phyloP scores from a whole-genome alignment of 2,113 vertebrate species.

The Dermatemys mawii region DNA sequence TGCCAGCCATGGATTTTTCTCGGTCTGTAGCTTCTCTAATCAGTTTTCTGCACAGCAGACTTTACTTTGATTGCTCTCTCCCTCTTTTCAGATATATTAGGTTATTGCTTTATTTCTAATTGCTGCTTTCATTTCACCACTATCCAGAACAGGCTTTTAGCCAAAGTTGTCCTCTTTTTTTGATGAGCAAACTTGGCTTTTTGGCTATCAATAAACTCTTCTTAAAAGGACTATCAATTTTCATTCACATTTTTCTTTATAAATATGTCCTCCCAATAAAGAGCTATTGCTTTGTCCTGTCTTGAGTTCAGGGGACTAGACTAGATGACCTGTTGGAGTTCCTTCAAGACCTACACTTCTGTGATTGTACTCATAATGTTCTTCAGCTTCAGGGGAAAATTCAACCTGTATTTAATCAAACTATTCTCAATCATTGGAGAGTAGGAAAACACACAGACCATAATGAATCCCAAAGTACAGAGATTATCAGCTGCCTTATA shows the following conservation, averaged over 20 bases:
- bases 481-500: neutral
- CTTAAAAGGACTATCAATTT: too few species aligned
- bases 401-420: neutral
- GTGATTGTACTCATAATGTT: too few species aligned
- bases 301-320: too few species aligned
- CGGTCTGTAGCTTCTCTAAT: neutral
- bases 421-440: neutral
- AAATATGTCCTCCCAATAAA: too few species aligned
- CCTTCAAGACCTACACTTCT: too few species aligned
- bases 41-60: neutral
- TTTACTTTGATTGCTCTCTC: neutral
- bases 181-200: too few species aligned
- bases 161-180: neutral
- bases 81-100: neutral
- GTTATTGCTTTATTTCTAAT: neutral
- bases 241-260: too few species aligned
- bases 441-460: neutral
- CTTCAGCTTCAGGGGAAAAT: too few species aligned
- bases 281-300: too few species aligned
- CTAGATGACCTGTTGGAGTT: too few species aligned
- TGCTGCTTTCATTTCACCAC: neutral
- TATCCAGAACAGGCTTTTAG: neutral
- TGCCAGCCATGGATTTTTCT: neutral
- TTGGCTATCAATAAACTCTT: too few species aligned
- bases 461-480: neutral